phyloP scores from a whole-genome alignment of 2,888 invertebrate genomes.

The Eilema sororculum region DNA sequence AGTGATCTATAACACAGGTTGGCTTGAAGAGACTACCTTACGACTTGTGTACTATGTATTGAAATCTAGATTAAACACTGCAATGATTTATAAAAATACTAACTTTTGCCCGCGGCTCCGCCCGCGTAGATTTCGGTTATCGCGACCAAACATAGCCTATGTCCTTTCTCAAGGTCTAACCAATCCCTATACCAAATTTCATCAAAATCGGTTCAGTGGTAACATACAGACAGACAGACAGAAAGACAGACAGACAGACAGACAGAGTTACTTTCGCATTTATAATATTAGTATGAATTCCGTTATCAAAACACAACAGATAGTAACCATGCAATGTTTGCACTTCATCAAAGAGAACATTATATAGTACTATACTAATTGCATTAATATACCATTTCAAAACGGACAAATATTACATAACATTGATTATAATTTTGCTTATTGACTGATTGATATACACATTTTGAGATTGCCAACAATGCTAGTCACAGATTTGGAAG shows the following conservation, averaged over 20 bases:
- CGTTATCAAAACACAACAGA: background rate
- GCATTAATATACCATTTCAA: background rate
- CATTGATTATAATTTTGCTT: background rate
- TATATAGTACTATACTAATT: background rate
- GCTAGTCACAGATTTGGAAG: background rate
- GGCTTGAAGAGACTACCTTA: background rate
- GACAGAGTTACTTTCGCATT: too few species aligned
- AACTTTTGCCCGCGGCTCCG: too few species aligned
- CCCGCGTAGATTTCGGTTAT: too few species aligned
- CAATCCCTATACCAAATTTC: too few species aligned
- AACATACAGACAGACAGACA: too few species aligned
- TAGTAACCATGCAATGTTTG: background rate
- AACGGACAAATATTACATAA: background rate
- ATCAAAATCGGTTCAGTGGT: too few species aligned
- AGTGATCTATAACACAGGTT: background rate
- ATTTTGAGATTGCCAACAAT: background rate
- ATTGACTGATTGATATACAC: background rate
- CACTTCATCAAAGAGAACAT: slow-evolving; percentile 3
- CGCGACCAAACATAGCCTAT: too few species aligned
- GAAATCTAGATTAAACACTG: background rate
- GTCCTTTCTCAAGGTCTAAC: too few species aligned
- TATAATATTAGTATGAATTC: too few species aligned
- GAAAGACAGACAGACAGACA: too few species aligned
- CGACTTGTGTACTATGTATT: background rate
- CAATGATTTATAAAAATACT: background rate